Base-by-base conservation (phyloP, 2,888 invertebrate genomes). In the Alsophila aescularia region DNA sequence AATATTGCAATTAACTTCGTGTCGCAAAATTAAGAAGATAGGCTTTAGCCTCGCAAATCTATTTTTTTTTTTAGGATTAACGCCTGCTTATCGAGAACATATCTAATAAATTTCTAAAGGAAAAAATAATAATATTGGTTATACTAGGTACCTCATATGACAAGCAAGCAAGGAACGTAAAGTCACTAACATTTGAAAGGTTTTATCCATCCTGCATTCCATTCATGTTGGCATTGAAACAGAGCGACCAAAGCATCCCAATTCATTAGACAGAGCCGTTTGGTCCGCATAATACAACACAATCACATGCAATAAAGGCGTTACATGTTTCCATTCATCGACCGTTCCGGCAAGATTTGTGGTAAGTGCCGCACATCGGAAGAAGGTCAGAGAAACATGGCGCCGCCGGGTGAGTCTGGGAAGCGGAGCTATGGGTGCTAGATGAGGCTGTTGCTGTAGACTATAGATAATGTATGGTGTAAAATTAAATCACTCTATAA, bases 311-410 rank as follows among this genome's bases (percentile, higher is more conserved):
- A 45, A 56, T 56, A 56, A 56, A 41, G 50, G 55, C 50, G 49
- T 57, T 55, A 52, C 62, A 24, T 24, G 24, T 5, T 24, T 24
- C 24, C 24, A 59, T 63, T 61, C 62, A 59, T 55, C 54, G 50
- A 52, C 21, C 58, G 61, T 47, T 62, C 57, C n/a, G 55, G 49
- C 57, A 55, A 69, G 69, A 67, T 69, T 69, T 69, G 66, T 69
- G 66, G 67, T 62, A 56, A 61, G 60, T 57, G 48, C 50, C 55
- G 58, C 10, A 16, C 42, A 42, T 37, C 31, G 52, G 42, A 27
- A 43, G 41, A 43, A 58, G 63, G 63, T 60, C 63, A 58, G 43
- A 53, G 60, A 50, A 62, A 55, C 42, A 32, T 40, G 68, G 68
- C 68, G 68, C 68, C 68, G 50, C 27, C 14, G 36, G 34, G 40